These are phyloP conservation scores for Bufo bufo DNA, from an alignment of 2,113 vertebrate species.

Conservation along the genomic window DNA sequence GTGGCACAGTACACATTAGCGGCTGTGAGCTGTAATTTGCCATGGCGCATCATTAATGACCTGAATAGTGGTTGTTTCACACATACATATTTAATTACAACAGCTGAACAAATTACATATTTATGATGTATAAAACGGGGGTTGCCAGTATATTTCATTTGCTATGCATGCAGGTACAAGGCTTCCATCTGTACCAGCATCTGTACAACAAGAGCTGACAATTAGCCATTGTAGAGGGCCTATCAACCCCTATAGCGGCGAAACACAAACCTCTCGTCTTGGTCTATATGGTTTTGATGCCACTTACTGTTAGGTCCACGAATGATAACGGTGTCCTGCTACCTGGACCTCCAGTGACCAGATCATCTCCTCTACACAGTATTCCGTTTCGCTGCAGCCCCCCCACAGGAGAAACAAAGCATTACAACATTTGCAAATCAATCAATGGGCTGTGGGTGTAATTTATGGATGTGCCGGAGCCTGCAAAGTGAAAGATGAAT, in stretches of 20 bases:
- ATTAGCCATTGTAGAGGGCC: slow-evolving; percentile 85
- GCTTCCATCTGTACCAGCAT: slow-evolving; percentile 94
- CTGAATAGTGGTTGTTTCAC: slow-evolving; percentile 92
- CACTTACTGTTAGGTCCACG: too few species aligned
- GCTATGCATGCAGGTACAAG: slow-evolving; percentile 94
- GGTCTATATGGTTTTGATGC: too few species aligned
- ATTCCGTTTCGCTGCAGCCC: not conserved
- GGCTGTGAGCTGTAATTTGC: slow-evolving; percentile 88
- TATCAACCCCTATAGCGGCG: slow-evolving; percentile 69
- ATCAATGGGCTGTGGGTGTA: not conserved
- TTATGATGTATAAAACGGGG: slow-evolving; percentile 94
- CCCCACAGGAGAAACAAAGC: not conserved
- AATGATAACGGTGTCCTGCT: too few species aligned
- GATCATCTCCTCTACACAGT: too few species aligned
- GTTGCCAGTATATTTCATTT: slow-evolving; percentile 89
- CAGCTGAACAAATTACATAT: slow-evolving; percentile 99
- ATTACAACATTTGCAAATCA: not conserved
- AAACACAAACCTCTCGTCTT: too few species aligned
- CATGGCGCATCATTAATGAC: slow-evolving; percentile 91
- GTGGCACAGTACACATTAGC: slow-evolving; percentile 83
- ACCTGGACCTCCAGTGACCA: too few species aligned
- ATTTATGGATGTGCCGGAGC: too few species aligned
- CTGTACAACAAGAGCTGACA: slow-evolving; percentile 90
- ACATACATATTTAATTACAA: slow-evolving; percentile 99
- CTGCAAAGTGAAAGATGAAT: too few species aligned